Evolutionary conservation across 2,888 invertebrate species (phyloP), one percentile per base, ranked within the genome.

Genomic region (Coelogynopora nodosa): DNA sequence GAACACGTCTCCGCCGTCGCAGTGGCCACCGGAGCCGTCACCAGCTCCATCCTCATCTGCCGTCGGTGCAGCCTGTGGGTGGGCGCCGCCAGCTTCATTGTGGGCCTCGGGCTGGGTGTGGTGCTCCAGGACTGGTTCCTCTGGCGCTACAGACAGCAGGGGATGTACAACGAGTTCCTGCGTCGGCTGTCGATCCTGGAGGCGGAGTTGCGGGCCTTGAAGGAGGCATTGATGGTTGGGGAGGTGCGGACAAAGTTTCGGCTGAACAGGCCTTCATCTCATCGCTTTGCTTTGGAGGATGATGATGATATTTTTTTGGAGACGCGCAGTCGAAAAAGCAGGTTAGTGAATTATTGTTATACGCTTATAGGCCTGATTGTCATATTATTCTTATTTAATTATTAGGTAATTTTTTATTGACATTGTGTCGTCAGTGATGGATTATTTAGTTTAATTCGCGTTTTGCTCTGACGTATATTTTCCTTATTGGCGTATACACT

Each of bases 151-250:
- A 10, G 23, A 23, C 74, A 74, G 27, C 74, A 13, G 27, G 74
- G 74, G 18, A 74, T 74, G 74, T 74, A 74, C 74, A 74, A 74
- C 27, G 74, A 74, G 27, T 74, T 74, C 18, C 74, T 74, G 5
- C 74, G 74, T 5, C 18, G 74, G 5, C 23, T 74, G 74, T 74
- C 74, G 2, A 2, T 74, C 2, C 27, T 74, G 10, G 74, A 74
- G 18, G 74, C 74, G 5, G 74, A 74, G 27, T 74, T 74, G 27
- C 18, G 74, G 10, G 5, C 74, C 5, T 74, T 74, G 27, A 74
- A 74, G 23, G 18, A 74, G 74, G 5, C 74, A 74, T 23, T 74
- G 10, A 74, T 74, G 18, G 74, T 10, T 2, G 74, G 74, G 5
- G 23, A 2, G 2, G 23, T 10, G 2, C 18, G 74, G 5, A 13